Evolutionary conservation across 2,113 vertebrate genomes (phyloP), one percentile per base, ranked within the genome.

Genomic region (Xenopus borealis): DNA sequence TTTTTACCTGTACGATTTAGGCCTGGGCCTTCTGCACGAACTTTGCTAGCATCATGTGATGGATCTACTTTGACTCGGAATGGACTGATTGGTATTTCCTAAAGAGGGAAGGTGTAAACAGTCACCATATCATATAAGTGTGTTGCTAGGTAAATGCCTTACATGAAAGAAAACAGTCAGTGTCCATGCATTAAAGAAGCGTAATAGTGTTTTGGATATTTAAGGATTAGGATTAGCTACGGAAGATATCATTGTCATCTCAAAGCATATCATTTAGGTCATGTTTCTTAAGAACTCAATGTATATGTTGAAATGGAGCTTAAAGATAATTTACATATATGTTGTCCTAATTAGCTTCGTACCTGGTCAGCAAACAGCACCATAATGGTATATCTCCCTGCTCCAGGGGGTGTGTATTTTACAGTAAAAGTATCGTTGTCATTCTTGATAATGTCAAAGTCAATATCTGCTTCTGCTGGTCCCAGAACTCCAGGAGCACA

Each of bases 381-480:
- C 96, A 98, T 98, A 89, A 98, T 96, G 79, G 96, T 98, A 87
- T 97, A 96, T 62, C 88, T 92, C 0, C 95, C 96, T 0, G 94
- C 83, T 0, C 94, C 95, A 0, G 95, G 96, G 0, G 96, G 93
- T 0, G 86, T 97, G 87, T 98, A 98, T 83, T 97, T 97, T 66
- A 98, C 96, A 0, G 96, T 98, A 88, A 98, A 98, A 0, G 96
- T 98, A 83, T 98, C 96, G 0, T 98, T 98, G 86, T 98, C 96
- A 0, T 98, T 98, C 84, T 96, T 96, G 75, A 98, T 98, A 79
- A 98, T 98, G 85, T 98, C 96, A 0, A 98, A 98, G 84, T 98
- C 96, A 0, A 98, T 97, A 88, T 98, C 96, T 0, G 96, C 95
- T 86, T 98, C 96, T 0, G 88, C 84, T 0, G 95, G 92, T 4